phyloP scores from a whole-genome alignment of 2,113 vertebrate genomes.

The Pyxicephalus adspersus region DNA sequence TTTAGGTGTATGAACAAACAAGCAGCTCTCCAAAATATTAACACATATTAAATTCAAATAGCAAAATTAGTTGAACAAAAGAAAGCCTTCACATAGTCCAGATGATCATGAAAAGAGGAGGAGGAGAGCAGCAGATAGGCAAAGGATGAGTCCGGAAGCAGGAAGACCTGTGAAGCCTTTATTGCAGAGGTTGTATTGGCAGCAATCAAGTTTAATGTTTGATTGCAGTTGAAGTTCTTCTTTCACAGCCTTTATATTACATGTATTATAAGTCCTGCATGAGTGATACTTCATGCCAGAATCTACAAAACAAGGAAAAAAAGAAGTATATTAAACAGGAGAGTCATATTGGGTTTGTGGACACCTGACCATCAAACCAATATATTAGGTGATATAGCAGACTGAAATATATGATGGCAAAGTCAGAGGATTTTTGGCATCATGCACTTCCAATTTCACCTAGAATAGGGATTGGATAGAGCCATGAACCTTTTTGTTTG shows the following conservation, averaged over 20 bases:
- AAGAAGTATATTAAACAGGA: neutral
- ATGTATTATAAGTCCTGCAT: neutral
- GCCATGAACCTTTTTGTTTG: no score
- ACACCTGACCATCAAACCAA: no score
- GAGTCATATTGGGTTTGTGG: no score
- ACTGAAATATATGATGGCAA: no score
- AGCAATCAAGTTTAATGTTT: neutral
- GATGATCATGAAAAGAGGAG: neutral
- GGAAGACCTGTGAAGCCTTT: neutral
- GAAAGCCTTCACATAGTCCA: neutral
- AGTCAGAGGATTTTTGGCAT: no score
- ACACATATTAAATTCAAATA: no score
- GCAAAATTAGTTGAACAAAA: no score
- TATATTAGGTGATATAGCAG: no score
- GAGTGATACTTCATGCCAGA: rapidly evolving
- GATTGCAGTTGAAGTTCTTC: neutral
- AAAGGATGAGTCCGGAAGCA: neutral
- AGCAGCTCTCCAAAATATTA: no score
- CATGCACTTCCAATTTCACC: no score
- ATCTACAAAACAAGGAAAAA: neutral
- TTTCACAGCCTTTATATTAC: neutral
- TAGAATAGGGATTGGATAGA: no score
- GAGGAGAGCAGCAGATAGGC: neutral
- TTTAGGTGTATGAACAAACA: no score
- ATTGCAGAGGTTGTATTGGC: conserved; percentile 23